These are phyloP conservation scores for Crematogaster levior DNA, from an alignment of 2,888 invertebrate genomes.

Conservation along the genomic window DNA sequence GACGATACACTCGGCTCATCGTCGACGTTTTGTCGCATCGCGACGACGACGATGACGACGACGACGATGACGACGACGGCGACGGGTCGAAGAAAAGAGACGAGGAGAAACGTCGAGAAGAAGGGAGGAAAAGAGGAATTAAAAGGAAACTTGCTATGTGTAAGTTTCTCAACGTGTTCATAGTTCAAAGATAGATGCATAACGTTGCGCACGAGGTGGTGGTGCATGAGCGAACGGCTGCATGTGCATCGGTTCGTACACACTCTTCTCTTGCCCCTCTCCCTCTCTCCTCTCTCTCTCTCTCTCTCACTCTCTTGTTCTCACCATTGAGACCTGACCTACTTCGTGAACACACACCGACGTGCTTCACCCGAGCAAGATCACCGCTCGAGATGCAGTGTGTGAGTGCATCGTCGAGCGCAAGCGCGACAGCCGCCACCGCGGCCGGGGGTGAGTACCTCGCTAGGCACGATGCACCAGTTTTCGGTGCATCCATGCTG, in stretches of 20 bases:
- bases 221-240: slow-evolving; percentile 50
- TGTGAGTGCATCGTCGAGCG: slow-evolving; percentile 46
- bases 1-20: slow-evolving; percentile 35
- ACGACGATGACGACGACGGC: neutral
- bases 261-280: slow-evolving; percentile 48
- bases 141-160: slow-evolving; percentile 41
- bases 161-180: slow-evolving; percentile 63
- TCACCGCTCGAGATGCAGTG: slow-evolving; percentile 64
- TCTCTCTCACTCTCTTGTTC: neutral
- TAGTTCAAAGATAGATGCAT: slow-evolving; percentile 75
- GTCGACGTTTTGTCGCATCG: slow-evolving; percentile 36
- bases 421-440: slow-evolving; percentile 34
- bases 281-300: neutral
- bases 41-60: slow-evolving; percentile 25
- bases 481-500: slow-evolving; percentile 60
- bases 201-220: slow-evolving; percentile 36
- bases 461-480: slow-evolving; percentile 53
- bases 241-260: slow-evolving; percentile 64
- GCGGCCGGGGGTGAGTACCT: slow-evolving; percentile 27
- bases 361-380: slow-evolving; percentile 70
- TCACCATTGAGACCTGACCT: slow-evolving; percentile 78
- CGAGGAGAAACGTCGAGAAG: neutral
- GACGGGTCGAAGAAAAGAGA: slow-evolving; percentile 11
- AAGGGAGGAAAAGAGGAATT: slow-evolving; percentile 23
- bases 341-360: slow-evolving; percentile 71